Base-by-base conservation (phyloP, 2,797 vertebrate species). In the Sebastes miniatus region DNA sequence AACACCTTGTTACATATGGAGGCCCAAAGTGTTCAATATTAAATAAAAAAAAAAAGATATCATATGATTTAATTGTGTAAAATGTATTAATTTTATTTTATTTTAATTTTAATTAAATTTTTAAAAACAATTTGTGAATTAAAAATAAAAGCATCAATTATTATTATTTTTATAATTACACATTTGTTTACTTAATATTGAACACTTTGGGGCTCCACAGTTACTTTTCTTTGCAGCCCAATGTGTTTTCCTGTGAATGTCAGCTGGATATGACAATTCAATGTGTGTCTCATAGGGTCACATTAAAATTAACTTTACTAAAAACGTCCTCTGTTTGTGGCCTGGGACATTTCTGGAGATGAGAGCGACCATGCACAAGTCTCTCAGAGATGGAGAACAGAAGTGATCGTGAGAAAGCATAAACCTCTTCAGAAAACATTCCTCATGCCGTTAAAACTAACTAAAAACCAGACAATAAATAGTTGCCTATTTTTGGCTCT, bases 381-480 rank as follows among this genome's bases (percentile, higher is more conserved):
- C 31, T 83, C 65, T 71, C 39, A 71, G 24, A 82, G 36, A 69
- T 29, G 22, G 32, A 77, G 50, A 83, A 73, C 34, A 73, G 59
- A 77, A 6, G 54, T 73, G 72, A 82, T 34, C 18, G 75, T 57
- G 69, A 81, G 12, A 56, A 80, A 85, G 70, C 22, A 61, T 20
- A 70, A 83, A 81, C 71, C 50, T 81, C 54, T 75, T 80, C 34
- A 84, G 62, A 81, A 89, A 91, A 89, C 84, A 90, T 88, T 92
- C 81, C 69, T 81, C 87, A 83, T 92, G 90, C 93, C 73, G 83
- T 86, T 69, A 65, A 82, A 89, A 85, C 34, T 22, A 84, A 77
- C 63, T 78, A 67, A 80, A 80, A 80, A 83, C 27, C 62, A 71
- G 62, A 89, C 63, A 77, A 82, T 82, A 79, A 83, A 86, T 80